Percentiles rank a stretch among this genome's conserved stretches.
These are phyloP conservation scores for Fregata magnificens DNA, from an alignment of 2,113 vertebrate genomes.

Conservation along the genomic window DNA sequence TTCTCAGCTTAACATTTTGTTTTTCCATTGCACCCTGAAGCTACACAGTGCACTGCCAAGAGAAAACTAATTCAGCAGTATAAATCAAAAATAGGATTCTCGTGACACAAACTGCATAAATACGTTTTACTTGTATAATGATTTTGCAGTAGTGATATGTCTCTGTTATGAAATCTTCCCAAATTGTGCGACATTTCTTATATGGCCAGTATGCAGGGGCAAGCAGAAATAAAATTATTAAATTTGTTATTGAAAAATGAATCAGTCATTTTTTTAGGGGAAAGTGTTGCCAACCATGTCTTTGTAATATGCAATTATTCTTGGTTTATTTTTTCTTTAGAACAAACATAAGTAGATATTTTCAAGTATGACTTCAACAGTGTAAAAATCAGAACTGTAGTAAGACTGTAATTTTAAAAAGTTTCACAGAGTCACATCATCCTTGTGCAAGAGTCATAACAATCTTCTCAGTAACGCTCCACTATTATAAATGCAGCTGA, in stretches of 20 bases:
- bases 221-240: neutral
- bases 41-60: conserved; percentile 49
- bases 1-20: conserved; percentile 43
- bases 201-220: neutral
- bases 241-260: neutral
- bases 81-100: conserved; percentile 64
- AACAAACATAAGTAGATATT: neutral
- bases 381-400: neutral
- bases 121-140: conserved; percentile 36
- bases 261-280: neutral
- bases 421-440: neutral
- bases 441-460: neutral
- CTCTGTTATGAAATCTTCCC: neutral
- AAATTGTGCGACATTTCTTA: neutral
- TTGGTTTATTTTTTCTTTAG: neutral
- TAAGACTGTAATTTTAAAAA: neutral
- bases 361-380: neutral
- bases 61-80: conserved; percentile 49
- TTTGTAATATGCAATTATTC: neutral
- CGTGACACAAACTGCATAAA: conserved; percentile 46
- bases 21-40: conserved; percentile 61
- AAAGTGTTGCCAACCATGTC: neutral
- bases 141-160: conserved; percentile 8
- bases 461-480: neutral
- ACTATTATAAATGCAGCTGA: neutral